Percentiles rank a stretch among this genome's conserved stretches.
These are phyloP conservation scores for Cephalopterus ornatus DNA, from an alignment of 2,113 vertebrate species.

Conservation along the genomic window DNA sequence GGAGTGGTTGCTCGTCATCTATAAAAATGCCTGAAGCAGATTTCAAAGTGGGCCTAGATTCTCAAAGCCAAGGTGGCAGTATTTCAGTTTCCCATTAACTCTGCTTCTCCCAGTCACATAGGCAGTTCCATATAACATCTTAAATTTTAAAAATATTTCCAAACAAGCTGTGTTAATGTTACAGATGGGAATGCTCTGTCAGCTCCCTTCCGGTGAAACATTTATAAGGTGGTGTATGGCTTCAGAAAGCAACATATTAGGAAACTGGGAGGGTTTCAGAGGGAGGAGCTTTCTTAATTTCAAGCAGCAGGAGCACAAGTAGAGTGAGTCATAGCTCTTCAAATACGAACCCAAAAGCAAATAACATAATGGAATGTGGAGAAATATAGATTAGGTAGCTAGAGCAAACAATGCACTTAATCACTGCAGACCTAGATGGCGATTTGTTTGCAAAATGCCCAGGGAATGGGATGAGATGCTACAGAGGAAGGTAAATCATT, in stretches of 20 bases:
- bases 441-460: background rate
- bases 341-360: background rate
- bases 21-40: background rate
- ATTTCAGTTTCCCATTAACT: background rate
- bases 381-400: background rate
- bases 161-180: background rate
- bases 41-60: background rate
- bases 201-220: conserved; percentile 48
- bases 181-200: conserved; percentile 39
- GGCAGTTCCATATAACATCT: background rate
- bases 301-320: background rate
- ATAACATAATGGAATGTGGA: background rate
- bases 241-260: conserved; percentile 39
- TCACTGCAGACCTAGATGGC: background rate
- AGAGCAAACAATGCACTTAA: background rate
- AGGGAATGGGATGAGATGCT: background rate
- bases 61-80: background rate
- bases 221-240: conserved; percentile 46
- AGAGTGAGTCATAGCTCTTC: conserved; percentile 55
- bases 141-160: conserved; percentile 13
- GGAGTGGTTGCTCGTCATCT: background rate
- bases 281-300: conserved; percentile 34
- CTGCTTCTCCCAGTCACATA: background rate
- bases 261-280: background rate
- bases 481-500: background rate